Base-by-base conservation (phyloP, 2,888 invertebrate genomes). In the Cryptocephalus primarius region DNA sequence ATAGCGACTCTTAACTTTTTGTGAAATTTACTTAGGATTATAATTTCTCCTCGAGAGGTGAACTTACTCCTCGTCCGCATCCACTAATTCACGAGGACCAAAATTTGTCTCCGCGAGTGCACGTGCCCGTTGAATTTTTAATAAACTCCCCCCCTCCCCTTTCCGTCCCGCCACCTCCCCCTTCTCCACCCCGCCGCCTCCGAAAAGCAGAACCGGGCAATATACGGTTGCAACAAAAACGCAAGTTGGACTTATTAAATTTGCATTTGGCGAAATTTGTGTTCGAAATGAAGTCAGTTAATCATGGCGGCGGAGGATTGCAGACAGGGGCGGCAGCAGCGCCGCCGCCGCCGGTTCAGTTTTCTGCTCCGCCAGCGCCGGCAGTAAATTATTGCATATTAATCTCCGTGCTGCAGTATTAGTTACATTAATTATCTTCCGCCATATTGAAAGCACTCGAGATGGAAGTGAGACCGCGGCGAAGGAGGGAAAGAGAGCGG, bases 371-470 rank as follows among this genome's bases (percentile, higher is more conserved):
- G 12, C 59, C 57, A 63, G 62, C 67, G 64, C 65, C 64, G 55
- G 65, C 67, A 62, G 68, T 70, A 69, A 70, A 69, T 70, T 70
- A 70, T 70, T 67, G 70, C 69, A 69, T 69, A 70, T 70, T 70
- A 70, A 70, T 70, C 70, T 69, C 67, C 63, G 63, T 60, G 66
- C 68, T 68, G 69, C 69, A 68, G 68, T 69, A 69, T 70, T 69
- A 69, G 69, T 68, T 68, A 68, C 68, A 67, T 69, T 70, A 69
- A 70, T 70, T 68, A 67, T 67, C 60, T 58, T 55, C 65, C 64
- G 65, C 67, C 66, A 67, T 68, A 67, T 69, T 66, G 66, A 65
- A 63, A 62, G 62, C 55, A 60, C 59, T 60, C 49, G 59, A 61
- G 64, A 63, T 59, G 61, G 57, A 58, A 60, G 57, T 59, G 55